Percentiles rank a stretch among this genome's conserved stretches.
Evolutionary conservation across 2,113 vertebrate species (phyloP).

Genomic region (Oxygymnocypris stewartii): DNA sequence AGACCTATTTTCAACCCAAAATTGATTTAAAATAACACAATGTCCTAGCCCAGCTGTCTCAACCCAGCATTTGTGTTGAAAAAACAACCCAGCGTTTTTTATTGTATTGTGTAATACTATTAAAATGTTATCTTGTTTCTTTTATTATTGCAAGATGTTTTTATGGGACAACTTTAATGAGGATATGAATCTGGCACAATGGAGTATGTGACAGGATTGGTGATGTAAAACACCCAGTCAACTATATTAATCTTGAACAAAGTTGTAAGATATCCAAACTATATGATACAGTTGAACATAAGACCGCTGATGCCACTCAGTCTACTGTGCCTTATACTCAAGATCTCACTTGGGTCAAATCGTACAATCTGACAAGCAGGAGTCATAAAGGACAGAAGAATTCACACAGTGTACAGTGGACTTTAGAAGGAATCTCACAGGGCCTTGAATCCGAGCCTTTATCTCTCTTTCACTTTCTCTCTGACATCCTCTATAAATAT

Average conservation of each 20-base stretch:
- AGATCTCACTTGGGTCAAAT: neutral
- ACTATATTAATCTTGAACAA: neutral
- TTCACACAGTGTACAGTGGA: slow-evolving; percentile 5
- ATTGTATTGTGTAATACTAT: too few species aligned
- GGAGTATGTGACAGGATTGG: too few species aligned
- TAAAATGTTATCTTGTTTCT: too few species aligned
- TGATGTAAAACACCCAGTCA: too few species aligned
- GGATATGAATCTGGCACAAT: too few species aligned
- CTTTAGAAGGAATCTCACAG: neutral
- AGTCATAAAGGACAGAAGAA: neutral
- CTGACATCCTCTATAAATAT: slow-evolving; percentile 7
- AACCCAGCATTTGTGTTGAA: too few species aligned
- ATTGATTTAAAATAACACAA: too few species aligned
- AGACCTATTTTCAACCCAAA: too few species aligned
- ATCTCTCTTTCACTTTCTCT: neutral
- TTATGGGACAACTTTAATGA: too few species aligned
- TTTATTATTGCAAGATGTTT: too few species aligned
- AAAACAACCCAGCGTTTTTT: too few species aligned
- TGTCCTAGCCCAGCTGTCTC: too few species aligned
- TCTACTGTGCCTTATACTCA: neutral
- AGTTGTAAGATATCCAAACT: neutral
- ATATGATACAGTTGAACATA: neutral
- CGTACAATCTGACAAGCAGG: neutral
- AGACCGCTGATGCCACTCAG: neutral
- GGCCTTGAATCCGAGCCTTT: neutral